Percentiles rank a stretch among this genome's conserved stretches.
Conservation (phyloP, 2,888 invertebrate species). For the Lochmaea crataegi region DNA sequence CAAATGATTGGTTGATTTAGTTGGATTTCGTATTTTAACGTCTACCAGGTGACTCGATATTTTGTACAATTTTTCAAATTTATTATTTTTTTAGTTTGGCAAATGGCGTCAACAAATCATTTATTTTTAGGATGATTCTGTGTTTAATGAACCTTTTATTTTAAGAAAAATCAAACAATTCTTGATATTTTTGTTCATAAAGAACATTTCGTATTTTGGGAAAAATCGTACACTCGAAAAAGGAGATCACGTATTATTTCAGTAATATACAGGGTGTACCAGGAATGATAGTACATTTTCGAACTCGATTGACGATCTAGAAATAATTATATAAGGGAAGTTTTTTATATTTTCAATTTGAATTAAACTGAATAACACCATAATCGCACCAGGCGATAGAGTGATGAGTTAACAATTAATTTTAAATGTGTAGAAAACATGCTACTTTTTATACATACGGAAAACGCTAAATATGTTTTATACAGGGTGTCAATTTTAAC, state of each 20-base stretch:
- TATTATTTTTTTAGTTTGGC: neutral
- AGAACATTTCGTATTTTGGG: neutral
- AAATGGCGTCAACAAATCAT: conserved; percentile 15
- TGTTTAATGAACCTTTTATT: conserved; percentile 7
- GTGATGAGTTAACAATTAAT: too few relatives aligned
- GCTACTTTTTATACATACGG: too few relatives aligned
- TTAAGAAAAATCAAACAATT: conserved; percentile 6
- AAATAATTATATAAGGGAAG: too few relatives aligned
- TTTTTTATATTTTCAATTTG: too few relatives aligned
- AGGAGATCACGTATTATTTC: neutral
- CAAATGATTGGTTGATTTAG: conserved; percentile 17
- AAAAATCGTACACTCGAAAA: neutral
- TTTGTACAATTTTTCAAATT: conserved; percentile 3
- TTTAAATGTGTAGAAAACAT: too few relatives aligned
- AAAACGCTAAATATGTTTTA: too few relatives aligned
- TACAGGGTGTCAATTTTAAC: too few relatives aligned
- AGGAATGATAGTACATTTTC: too few relatives aligned
- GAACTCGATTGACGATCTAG: too few relatives aligned
- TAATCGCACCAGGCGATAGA: too few relatives aligned
- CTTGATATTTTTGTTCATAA: conserved; percentile 1
- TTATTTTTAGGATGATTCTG: neutral
- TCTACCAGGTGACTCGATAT: conserved; percentile 1
- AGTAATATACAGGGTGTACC: neutral
- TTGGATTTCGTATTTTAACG: conserved; percentile 8
- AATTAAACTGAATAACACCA: too few relatives aligned